These are phyloP conservation scores for Leptopilina boulardi DNA, from an alignment of 1,140 invertebrate species.

Conservation along the genomic window DNA sequence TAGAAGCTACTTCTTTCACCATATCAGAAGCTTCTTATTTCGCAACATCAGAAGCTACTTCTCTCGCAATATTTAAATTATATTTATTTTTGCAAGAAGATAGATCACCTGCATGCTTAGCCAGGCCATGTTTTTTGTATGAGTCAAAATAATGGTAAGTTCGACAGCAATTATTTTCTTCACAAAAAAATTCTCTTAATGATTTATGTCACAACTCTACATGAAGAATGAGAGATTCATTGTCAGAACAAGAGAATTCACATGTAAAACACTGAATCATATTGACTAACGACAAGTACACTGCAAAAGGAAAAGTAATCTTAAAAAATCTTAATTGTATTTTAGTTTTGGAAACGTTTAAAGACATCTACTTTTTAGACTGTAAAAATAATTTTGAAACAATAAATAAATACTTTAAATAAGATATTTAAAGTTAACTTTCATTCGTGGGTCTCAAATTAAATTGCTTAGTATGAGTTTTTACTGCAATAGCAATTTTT, in stretches of 20 bases:
- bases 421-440: too few relatives aligned
- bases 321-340: too few relatives aligned
- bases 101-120: neutral
- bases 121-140: neutral
- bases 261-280: neutral
- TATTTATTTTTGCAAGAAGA: too few relatives aligned
- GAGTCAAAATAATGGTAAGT: neutral
- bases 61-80: neutral
- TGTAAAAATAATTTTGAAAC: neutral
- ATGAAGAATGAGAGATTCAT: neutral
- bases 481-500: neutral
- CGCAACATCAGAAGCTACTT: neutral
- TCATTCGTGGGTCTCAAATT: too few relatives aligned
- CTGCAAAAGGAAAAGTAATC: neutral
- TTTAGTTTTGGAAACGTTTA: too few relatives aligned
- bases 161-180: neutral
- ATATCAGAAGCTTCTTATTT: too few relatives aligned
- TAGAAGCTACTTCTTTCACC: neutral
- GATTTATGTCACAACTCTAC: slow-evolving; percentile 4
- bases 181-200: neutral
- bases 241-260: neutral
- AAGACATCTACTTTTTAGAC: too few relatives aligned
- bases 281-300: neutral
- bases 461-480: neutral
- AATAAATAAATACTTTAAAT: neutral